phyloP scores from a whole-genome alignment of 2,797 vertebrate genomes.

The Poecile montanus region DNA sequence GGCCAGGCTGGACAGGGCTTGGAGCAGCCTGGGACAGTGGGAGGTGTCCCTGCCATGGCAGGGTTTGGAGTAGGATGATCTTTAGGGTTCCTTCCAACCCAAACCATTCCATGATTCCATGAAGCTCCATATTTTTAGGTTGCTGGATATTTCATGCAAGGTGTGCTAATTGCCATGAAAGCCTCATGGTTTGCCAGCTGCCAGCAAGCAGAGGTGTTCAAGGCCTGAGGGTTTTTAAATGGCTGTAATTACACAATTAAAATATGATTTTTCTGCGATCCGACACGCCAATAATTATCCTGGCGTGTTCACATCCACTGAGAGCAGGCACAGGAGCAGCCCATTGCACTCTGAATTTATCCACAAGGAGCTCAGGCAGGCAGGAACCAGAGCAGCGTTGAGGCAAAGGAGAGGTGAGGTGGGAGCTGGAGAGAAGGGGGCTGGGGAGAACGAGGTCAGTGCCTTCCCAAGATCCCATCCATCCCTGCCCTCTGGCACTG shows the following conservation, averaged over 20 bases:
- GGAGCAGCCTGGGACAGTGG: rapidly evolving
- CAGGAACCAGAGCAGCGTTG: neutral
- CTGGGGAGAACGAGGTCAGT: neutral
- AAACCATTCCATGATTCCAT: neutral
- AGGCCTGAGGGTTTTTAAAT: slow-evolving; percentile 32
- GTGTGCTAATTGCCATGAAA: neutral
- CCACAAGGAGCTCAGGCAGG: neutral
- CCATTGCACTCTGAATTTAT: rapidly evolving
- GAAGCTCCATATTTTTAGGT: neutral
- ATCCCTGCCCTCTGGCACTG: neutral
- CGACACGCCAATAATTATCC: neutral
- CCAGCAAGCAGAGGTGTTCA: slow-evolving; percentile 15
- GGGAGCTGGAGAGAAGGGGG: neutral
- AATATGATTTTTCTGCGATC: neutral
- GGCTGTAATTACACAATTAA: slow-evolving; percentile 55
- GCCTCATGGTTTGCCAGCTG: neutral
- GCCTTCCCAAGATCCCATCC: neutral
- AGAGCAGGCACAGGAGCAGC: neutral
- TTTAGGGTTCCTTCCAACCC: neutral
- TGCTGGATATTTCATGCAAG: neutral
- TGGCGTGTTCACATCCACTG: neutral
- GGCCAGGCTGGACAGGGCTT: rapidly evolving
- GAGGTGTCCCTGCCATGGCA: neutral
- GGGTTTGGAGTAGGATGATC: neutral
- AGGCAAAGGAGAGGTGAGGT: neutral